Conservation (phyloP, 2,888 invertebrate genomes). For the Andrena bicolor region DNA sequence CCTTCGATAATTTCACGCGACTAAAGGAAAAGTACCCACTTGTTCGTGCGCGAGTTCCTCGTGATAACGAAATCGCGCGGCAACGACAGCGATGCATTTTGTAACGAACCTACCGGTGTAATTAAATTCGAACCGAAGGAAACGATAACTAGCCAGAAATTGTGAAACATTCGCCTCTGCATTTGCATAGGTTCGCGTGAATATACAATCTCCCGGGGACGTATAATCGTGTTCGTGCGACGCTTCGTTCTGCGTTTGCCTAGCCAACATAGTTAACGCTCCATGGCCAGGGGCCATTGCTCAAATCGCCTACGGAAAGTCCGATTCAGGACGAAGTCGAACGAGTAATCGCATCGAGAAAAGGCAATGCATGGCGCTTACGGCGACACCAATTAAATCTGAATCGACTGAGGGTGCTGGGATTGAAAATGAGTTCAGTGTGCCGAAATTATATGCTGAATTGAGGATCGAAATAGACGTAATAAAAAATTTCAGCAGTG, state of each 20-base stretch:
- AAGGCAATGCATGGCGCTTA: too few relatives aligned
- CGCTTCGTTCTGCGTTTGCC: slow-evolving; percentile 71
- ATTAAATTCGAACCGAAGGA: slow-evolving; percentile 72
- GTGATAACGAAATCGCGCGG: slow-evolving; percentile 41
- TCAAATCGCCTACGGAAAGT: neutral
- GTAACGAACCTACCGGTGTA: slow-evolving; percentile 58
- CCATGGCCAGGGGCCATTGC: neutral
- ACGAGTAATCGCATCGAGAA: neutral
- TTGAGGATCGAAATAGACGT: too few relatives aligned
- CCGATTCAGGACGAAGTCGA: neutral
- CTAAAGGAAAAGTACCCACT: slow-evolving; percentile 6
- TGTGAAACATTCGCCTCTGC: slow-evolving; percentile 72
- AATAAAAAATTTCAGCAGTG: too few relatives aligned
- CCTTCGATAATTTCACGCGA: slow-evolving; percentile 1
- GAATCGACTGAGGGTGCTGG: too few relatives aligned
- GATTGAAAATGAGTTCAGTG: too few relatives aligned
- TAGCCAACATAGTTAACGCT: slow-evolving; percentile 69
- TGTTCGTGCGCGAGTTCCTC: neutral
- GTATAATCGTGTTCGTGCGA: slow-evolving; percentile 70
- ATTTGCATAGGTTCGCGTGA: slow-evolving; percentile 72
- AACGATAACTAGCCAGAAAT: slow-evolving; percentile 81
- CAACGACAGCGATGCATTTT: slow-evolving; percentile 50
- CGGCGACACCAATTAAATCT: too few relatives aligned
- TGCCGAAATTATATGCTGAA: too few relatives aligned
- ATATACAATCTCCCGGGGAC: slow-evolving; percentile 63